These are phyloP conservation scores for Eulemur rufifrons DNA, from an alignment of 2,113 vertebrate species.

Conservation along the genomic window DNA sequence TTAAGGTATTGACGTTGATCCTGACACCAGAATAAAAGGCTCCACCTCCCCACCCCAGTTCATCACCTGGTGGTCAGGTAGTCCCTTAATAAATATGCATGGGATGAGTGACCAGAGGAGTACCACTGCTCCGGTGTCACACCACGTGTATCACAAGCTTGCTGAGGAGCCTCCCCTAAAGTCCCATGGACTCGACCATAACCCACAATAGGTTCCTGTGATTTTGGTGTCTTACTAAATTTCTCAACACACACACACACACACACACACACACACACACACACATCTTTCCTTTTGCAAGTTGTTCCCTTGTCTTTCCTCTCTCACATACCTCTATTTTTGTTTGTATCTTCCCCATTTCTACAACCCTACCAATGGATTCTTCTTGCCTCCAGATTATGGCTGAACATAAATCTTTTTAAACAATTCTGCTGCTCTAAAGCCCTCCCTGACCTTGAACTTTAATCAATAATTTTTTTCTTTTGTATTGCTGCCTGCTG, in stretches of 20 bases:
- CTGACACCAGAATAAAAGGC: background rate
- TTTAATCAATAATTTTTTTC: background rate
- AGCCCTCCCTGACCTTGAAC: background rate
- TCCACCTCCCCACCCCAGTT: background rate
- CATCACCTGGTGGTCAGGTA: background rate
- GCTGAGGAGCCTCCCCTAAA: background rate
- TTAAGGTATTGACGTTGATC: background rate
- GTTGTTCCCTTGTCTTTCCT: background rate
- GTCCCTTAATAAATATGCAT: background rate
- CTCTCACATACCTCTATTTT: background rate
- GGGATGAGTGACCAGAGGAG: background rate
- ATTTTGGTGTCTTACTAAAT: background rate
- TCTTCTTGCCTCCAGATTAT: background rate
- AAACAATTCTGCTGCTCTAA: background rate
- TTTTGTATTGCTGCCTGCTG: background rate
- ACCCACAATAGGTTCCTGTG: background rate
- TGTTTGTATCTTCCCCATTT: background rate
- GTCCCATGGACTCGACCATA: background rate
- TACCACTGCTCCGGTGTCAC: background rate
- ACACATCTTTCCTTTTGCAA: background rate
- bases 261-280: too few relatives aligned
- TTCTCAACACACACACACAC: background rate
- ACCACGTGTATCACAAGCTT: background rate
- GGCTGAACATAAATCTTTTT: background rate
- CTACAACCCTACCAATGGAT: background rate